These are phyloP conservation scores for Atlantisia rogersi DNA, from an alignment of 2,113 vertebrate species.

Conservation along the genomic window DNA sequence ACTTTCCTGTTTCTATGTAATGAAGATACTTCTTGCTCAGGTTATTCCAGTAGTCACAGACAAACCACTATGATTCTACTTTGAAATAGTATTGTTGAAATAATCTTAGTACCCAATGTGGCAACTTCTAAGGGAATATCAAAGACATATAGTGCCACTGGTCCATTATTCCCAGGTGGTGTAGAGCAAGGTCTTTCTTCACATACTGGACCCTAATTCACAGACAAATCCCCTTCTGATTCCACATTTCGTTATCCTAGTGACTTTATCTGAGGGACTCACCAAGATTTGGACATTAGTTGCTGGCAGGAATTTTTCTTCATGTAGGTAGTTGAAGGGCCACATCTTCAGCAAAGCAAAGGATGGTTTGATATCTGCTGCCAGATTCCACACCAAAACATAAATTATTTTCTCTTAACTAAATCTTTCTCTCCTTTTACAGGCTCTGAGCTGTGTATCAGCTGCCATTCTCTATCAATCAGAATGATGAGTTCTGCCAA, in stretches of 20 bases:
- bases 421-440: accelerated
- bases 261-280: not conserved
- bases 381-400: not conserved
- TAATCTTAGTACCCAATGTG: not conserved
- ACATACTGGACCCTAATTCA: not conserved
- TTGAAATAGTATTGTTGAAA: not conserved
- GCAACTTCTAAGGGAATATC: not conserved
- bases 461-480: not conserved
- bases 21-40: not conserved
- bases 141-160: not conserved
- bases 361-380: not conserved
- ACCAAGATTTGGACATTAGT: not conserved
- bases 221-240: not conserved
- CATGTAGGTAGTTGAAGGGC: accelerated
- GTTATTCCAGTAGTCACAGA: not conserved
- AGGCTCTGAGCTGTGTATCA: not conserved
- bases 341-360: not conserved
- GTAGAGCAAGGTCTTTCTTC: not conserved
- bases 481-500: not conserved
- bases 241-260: not conserved
- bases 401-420: not conserved
- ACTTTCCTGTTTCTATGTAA: not conserved
- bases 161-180: not conserved
- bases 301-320: not conserved
- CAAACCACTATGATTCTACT: not conserved